Evolutionary conservation across 2,113 vertebrate genomes (phyloP), one percentile per base, ranked within the genome.

Genomic region (Ptilorrhoa leucosticta): DNA sequence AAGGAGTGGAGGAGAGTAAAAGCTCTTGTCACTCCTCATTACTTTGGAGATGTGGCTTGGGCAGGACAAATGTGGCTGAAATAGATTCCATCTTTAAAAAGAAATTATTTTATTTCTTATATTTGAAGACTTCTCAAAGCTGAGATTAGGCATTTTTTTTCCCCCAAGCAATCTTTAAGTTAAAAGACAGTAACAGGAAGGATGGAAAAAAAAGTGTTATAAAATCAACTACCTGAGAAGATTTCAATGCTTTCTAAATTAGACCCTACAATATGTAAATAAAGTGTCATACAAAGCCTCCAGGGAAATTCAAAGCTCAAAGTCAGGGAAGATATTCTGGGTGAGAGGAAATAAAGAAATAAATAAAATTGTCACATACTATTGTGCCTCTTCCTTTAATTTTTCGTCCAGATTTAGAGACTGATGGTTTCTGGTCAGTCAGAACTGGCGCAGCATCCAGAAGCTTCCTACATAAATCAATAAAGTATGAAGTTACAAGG

Each of bases 371-470:
- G 71, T 91, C 78, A 96, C 98, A 40, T 98, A 99, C 99, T 98
- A 99, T 99, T 77, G 99, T 99, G 95, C 99, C 99, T 90, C 99
- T 98, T 96, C 99, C 99, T 98, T 98, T 99, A 92, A 99, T 99
- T 97, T 99, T 99, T 76, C 99, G 98, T 93, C 99, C 99, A 39
- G 99, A 99, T 97, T 99, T 99, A 31, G 99, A 99, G 42, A 99
- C 98, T 13, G 98, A 98, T 95, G 99, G 99, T 96, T 99, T 99
- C 86, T 98, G 98, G 61, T 99, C 99, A 94, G 68, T 88, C 76
- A 97, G 87, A 90, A 97, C 84, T 51, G 97, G 93, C 0, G 94
- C 33, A 57, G 97, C 96, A 94, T 99, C 98, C 80, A 98, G 98
- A 65, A 98, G 96, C 80, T 98, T 98, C 96, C 99, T 99, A 84